Percentiles rank a stretch among this genome's conserved stretches.
Evolutionary conservation across 2,888 invertebrate species (phyloP).

Genomic region (Prosopocoilus inquinatus): DNA sequence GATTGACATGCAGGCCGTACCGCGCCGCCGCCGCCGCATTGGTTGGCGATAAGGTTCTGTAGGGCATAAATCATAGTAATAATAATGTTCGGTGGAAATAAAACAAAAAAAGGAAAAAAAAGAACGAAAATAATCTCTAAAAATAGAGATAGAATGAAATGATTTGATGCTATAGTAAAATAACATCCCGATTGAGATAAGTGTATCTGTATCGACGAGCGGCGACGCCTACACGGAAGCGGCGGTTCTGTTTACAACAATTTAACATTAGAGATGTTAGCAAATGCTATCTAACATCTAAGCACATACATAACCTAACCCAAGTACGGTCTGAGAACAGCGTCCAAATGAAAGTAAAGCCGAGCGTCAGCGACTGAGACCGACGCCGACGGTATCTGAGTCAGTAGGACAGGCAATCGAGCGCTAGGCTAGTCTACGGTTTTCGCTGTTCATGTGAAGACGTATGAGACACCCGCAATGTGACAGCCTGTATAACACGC

Average conservation of each 20-base stretch:
- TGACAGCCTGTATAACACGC: constrained; percentile 1
- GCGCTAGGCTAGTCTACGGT: constrained; percentile 51
- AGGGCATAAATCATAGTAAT: too few relatives aligned
- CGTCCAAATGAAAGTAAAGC: constrained; percentile 42
- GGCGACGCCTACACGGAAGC: constrained; percentile 20
- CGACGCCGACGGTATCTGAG: constrained; percentile 63
- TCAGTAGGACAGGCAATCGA: constrained; percentile 56
- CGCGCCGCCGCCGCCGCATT: too few relatives aligned
- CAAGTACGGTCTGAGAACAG: constrained; percentile 36
- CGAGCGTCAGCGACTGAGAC: constrained; percentile 46
- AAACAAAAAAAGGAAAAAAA: too few relatives aligned
- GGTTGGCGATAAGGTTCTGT: too few relatives aligned
- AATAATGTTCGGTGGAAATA: too few relatives aligned
- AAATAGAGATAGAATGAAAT: too few relatives aligned
- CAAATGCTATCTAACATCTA: constrained; percentile 11
- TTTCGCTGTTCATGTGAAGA: constrained; percentile 48
- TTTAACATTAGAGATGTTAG: constrained; percentile 38
- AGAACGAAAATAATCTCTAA: too few relatives aligned
- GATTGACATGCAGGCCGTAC: too few relatives aligned
- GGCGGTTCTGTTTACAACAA: constrained; percentile 23
- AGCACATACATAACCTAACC: constrained; percentile 42
- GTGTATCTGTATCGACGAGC: constrained; percentile 6
- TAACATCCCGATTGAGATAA: constrained; percentile 4
- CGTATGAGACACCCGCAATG: constrained; percentile 15
- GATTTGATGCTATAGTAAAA: too few relatives aligned